Conservation (phyloP, 2,113 vertebrate species). For the Blennius ocellaris region DNA sequence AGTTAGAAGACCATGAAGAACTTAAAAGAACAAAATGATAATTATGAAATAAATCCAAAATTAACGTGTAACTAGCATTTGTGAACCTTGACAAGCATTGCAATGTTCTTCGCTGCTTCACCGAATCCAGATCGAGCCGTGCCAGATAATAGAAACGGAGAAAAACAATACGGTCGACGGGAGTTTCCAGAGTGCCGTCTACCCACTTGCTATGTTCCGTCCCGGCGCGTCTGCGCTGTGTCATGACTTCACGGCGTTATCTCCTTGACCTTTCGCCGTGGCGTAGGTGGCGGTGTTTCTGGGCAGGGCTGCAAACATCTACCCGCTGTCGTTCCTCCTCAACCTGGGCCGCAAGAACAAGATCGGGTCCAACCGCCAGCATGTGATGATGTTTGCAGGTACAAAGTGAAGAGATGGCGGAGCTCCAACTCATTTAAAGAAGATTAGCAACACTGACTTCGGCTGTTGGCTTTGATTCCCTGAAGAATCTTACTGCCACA, state of each 20-base stretch:
- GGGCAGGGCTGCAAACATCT: constrained; percentile 97
- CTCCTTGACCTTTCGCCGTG: constrained; percentile 82
- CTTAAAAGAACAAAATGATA: too few species aligned
- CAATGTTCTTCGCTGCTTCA: not conserved
- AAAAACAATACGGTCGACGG: not conserved
- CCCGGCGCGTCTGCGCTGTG: not conserved
- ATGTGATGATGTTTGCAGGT: constrained; percentile 99
- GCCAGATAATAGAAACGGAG: not conserved
- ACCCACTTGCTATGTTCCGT: constrained; percentile 6
- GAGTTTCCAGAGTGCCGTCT: not conserved
- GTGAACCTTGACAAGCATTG: not conserved
- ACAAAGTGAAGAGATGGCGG: too few species aligned
- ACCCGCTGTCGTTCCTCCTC: constrained; percentile 95
- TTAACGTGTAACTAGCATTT: not conserved
- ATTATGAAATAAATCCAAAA: too few species aligned
- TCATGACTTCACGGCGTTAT: constrained; percentile 4
- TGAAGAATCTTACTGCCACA: too few species aligned
- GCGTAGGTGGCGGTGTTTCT: constrained; percentile 93
- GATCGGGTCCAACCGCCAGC: constrained; percentile 93
- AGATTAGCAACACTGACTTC: not conserved
- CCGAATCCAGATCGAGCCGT: not conserved
- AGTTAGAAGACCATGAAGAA: too few species aligned
- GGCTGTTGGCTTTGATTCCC: not conserved
- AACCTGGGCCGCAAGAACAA: constrained; percentile 96
- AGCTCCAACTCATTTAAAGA: too few species aligned